phyloP scores from a whole-genome alignment of 64 coral and sea anemone genomes.

The Pachyseris speciosa region DNA sequence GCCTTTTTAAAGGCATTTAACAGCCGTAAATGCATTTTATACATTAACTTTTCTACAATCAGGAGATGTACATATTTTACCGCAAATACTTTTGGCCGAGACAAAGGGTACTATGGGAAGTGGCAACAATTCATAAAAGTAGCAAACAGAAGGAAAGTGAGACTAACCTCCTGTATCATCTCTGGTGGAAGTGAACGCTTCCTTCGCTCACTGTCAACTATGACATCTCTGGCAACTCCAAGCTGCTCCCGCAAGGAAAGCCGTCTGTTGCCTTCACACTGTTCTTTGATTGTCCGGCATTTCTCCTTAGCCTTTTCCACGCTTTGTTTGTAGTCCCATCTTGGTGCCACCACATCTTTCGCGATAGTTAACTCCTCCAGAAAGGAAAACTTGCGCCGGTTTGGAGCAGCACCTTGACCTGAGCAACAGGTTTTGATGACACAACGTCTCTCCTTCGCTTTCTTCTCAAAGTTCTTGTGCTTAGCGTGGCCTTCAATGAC shows the following conservation, averaged over 20 bases:
- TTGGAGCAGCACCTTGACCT: too few relatives aligned
- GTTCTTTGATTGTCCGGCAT: neutral
- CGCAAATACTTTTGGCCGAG: too few relatives aligned
- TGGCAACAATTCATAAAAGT: too few relatives aligned
- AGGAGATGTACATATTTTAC: too few relatives aligned
- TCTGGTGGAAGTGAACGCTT: neutral
- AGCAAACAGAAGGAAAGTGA: too few relatives aligned
- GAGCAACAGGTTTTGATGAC: neutral
- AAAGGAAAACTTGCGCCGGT: neutral
- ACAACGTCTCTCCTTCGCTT: neutral
- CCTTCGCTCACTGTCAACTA: neutral
- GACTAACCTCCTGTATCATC: neutral
- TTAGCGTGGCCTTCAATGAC: neutral
- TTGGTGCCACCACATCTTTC: neutral
- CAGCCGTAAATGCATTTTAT: too few relatives aligned
- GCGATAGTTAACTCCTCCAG: neutral
- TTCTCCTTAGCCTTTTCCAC: neutral
- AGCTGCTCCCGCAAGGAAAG: neutral
- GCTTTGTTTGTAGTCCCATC: neutral
- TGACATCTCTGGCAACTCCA: neutral
- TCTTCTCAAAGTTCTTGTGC: conserved; percentile 3
- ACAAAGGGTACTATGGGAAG: too few relatives aligned
- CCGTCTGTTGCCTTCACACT: neutral
- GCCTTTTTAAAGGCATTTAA: too few relatives aligned
- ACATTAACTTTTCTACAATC: too few relatives aligned